Base-by-base conservation (phyloP, 30 jellyfish, hydroid and myxozoan species). In the Chironex yamaguchii region DNA sequence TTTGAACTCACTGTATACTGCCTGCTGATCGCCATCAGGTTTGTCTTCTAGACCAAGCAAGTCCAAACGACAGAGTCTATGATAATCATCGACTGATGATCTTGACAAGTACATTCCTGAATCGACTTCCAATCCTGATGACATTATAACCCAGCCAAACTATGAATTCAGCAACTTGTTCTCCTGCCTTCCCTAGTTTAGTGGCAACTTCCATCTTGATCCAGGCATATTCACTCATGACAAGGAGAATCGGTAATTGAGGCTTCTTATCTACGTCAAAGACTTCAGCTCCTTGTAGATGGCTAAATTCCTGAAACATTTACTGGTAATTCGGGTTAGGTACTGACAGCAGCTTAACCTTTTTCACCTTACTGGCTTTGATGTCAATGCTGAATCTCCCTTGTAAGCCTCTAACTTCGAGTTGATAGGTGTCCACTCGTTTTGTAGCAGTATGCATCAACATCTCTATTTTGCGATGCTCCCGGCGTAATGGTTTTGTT, bases 71-170 rank as follows among this genome's bases (percentile, higher is more conserved):
- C 91, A 84, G 34, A 91, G 64, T 49, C 67, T 87, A 84, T 74
- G 62, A 63, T 91, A 85, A 58, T 86, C 96, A 12, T 78, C 86
- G 13, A 35, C 70, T 12, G 96, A 21, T 29, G 65, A 75, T 29
- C 81, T 85, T 14, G 95, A 28, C 26, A 58, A 34, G 84, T 50
- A 76, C 23, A 49, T 58, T 64, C 84, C 22, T 21, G 92, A 23
- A 9, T 81, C 42, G 3, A 26, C 29, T 31, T 36, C 92, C 52
- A 20, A 32, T 26, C 96, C 96, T 9, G 91, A 82, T 22, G 93
- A 84, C 98, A 85, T 91, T 21, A 91, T 50, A 33, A 78, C 83
- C 98, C 98, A 91, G 11, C 96, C 96, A 29, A 91, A 51, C 35
- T 34, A 67, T 17, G 98, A 84, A 24, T 48, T 91, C 96, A 20